Conservation (phyloP, 2,888 invertebrate species). For the Sinopyrophorus schimmeli region DNA sequence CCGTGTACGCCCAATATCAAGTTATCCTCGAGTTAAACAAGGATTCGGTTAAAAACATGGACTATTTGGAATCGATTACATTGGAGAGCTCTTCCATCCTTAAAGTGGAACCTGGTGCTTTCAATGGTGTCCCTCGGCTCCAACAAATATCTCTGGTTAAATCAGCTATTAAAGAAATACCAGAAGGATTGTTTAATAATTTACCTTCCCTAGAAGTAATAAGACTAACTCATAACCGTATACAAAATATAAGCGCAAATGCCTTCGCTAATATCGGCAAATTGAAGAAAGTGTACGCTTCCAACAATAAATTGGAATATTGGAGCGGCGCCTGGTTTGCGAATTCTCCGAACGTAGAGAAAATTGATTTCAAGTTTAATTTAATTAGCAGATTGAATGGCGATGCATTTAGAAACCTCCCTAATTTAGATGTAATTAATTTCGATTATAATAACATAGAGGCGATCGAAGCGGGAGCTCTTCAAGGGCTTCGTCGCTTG, state of each 20-base stretch:
- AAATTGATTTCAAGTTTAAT: slow-evolving; percentile 38
- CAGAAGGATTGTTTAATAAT: slow-evolving; percentile 29
- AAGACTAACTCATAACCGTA: slow-evolving; percentile 35
- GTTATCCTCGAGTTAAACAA: slow-evolving; percentile 26
- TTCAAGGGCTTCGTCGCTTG: slow-evolving; percentile 35
- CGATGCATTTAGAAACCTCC: slow-evolving; percentile 34
- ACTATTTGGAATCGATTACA: slow-evolving; percentile 27
- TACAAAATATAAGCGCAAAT: slow-evolving; percentile 32
- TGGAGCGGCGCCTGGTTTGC: slow-evolving; percentile 41
- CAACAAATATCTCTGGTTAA: slow-evolving; percentile 21
- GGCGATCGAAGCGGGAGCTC: slow-evolving; percentile 36
- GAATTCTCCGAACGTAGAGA: slow-evolving; percentile 34
- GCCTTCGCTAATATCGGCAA: slow-evolving; percentile 35
- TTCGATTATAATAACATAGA: slow-evolving; percentile 41
- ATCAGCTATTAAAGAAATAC: slow-evolving; percentile 24
- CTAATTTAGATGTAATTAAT: slow-evolving; percentile 32
- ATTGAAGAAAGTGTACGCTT: slow-evolving; percentile 30
- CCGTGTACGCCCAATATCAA: slow-evolving; percentile 33
- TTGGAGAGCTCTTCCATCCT: slow-evolving; percentile 30
- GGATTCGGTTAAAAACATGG: slow-evolving; percentile 36
- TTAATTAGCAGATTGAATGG: slow-evolving; percentile 35
- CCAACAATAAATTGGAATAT: slow-evolving; percentile 33
- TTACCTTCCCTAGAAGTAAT: slow-evolving; percentile 32
- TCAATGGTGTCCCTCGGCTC: slow-evolving; percentile 31
- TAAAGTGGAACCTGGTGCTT: slow-evolving; percentile 28